Evolutionary conservation across 2,113 vertebrate species (phyloP).

Genomic region (crab-eating macaque (Macaca fascicularis)): DNA sequence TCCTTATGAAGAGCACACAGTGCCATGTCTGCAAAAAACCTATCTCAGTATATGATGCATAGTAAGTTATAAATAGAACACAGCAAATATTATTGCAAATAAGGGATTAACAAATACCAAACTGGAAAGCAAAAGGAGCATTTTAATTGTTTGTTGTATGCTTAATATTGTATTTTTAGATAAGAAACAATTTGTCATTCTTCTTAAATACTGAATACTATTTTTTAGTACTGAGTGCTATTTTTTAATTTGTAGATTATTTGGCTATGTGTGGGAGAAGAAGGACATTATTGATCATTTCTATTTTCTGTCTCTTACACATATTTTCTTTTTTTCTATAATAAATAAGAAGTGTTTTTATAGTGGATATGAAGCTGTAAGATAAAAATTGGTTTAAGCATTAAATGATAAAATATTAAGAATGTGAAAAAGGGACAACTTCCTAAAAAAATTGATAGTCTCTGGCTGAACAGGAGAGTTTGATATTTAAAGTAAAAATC

Average conservation of each 20-base stretch:
- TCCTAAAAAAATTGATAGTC: background rate
- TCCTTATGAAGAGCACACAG: background rate
- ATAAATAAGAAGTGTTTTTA: background rate
- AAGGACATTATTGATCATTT: background rate
- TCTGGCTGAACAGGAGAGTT: background rate
- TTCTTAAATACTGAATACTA: background rate
- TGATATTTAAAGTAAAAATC: background rate
- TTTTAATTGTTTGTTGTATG: background rate
- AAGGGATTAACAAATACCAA: background rate
- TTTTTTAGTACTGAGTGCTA: background rate
- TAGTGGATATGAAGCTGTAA: background rate
- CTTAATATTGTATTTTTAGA: background rate
- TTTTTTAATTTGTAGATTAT: conserved; percentile 18
- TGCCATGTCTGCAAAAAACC: background rate
- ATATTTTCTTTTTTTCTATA: background rate
- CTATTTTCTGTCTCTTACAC: background rate
- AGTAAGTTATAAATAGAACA: background rate
- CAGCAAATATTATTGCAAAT: background rate
- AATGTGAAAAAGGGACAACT: background rate
- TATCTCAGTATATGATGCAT: background rate
- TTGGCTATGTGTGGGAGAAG: background rate
- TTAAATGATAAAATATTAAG: conserved; percentile 16
- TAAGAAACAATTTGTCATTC: background rate
- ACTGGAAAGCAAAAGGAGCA: background rate
- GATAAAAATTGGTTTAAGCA: conserved; percentile 9